Evolutionary conservation across 2,888 invertebrate species (phyloP), one percentile per base, ranked within the genome.

Genomic region (Lobophora halterata): DNA sequence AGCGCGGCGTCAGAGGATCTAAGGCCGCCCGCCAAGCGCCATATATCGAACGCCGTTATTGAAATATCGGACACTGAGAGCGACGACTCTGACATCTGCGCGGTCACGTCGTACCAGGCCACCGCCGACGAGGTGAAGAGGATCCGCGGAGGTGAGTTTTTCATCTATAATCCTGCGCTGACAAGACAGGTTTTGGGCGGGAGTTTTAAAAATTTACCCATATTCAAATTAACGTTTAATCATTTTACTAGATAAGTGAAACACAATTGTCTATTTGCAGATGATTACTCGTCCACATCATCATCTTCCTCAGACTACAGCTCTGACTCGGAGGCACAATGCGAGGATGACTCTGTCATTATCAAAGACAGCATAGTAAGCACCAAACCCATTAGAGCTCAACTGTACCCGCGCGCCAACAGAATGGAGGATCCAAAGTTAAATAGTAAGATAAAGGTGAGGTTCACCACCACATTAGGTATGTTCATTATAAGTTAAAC

Each of bases 21-120:
- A 49, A 71, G 76, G 55, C 81, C 82, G 74, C 79, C 82, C 74
- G 76, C 80, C 65, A 82, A 82, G 69, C 81, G 83, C 42, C 76
- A 68, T 35, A 55, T 72, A 20, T 64, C 73, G 5, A 64, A 50
- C 42, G 59, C 81, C 6, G 83, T 88, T 7, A 87, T 88, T 30
- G 85, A 85, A 56, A 88, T 88, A 30, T 85, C 86, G 5, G 87
- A 88, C 47, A 82, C 87, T 1, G 88, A 88, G 6, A 87, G 80
- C 38, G 87, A 87, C 29, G 88, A 87, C 41, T 88, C 88, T n/a
- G 87, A 87, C 34, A 71, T 88, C n/a, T 88, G 88, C 43, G 87
- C 88, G 3, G 86, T 88, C 5, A 82, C 76, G 37, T 79, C 86
- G 1, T 88, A 88, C 61, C 87, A 86, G 56, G 88, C 88, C 14